Evolutionary conservation across 2,113 vertebrate genomes (phyloP), one percentile per base, ranked within the genome.

Genomic region (Conger conger): DNA sequence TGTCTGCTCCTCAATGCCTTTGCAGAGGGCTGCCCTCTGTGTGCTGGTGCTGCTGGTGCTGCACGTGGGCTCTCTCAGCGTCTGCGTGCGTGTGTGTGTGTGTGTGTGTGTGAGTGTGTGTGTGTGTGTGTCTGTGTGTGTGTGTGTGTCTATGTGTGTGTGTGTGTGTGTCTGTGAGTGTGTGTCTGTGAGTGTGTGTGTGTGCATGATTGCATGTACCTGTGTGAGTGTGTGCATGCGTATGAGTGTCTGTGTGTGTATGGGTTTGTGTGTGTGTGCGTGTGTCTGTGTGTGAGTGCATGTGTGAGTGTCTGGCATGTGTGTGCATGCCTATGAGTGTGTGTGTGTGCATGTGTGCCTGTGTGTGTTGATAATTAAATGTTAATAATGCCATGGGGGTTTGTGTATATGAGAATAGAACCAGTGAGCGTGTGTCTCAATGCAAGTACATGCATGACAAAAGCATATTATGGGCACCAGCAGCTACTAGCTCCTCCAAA

Each of bases 1-100:
- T 91, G 89, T 94, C 92, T 92, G 88, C 90, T 89, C 91, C 91
- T 89, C 90, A 94, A 92, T 93, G 90, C 87, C 86, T 95, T 94
- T 90, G 79, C 90, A 90, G 85, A 78, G 57, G 86, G 86, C 81
- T 89, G 80, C 87, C 68, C 86, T 84, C 88, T 33, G 76, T 84
- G 93, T 73, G 86, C 89, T 30, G 76, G 83, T 87, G 33, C 83
- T 84, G 84, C 82, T 77, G 87, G n/a, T 83, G 76, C 38, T 84
- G 78, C 50, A 60, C 85, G 83, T 86, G 76, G 83, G 50, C 27
- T 11, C 27, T 85, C 88, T 81, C 84, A 68, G 20, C 53, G 27
- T 82, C 13, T 89, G 15, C 90, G 77, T 79, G 77, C 30, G 17
- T 79, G 77, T 40, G 16, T 15, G 16, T 40, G 77, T 30, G 76